These are phyloP conservation scores for Polydesmus complanatus DNA, from an alignment of 2,888 invertebrate species.

Conservation along the genomic window DNA sequence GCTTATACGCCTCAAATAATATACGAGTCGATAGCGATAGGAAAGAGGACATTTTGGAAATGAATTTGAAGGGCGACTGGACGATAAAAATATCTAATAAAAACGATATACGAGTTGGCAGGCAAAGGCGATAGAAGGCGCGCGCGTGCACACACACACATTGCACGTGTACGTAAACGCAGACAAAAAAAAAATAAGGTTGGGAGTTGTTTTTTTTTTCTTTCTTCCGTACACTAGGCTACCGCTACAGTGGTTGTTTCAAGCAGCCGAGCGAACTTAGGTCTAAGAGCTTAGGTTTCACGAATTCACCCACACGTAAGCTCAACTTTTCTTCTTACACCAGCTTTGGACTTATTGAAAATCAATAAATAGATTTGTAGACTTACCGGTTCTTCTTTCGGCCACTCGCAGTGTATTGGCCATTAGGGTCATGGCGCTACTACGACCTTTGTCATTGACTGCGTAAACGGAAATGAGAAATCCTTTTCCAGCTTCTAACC, in stretches of 20 bases:
- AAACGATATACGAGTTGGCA: background rate
- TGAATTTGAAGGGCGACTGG: background rate
- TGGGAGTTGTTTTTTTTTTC: background rate
- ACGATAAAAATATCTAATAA: background rate
- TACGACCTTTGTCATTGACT: constrained; percentile 65
- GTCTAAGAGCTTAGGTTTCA: background rate
- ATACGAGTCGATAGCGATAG: background rate
- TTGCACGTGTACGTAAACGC: too few species aligned
- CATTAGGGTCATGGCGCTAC: constrained; percentile 52
- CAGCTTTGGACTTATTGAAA: background rate
- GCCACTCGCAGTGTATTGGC: constrained; percentile 40
- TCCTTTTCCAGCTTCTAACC: constrained; percentile 56
- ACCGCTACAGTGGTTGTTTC: too few species aligned
- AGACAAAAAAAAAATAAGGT: too few species aligned
- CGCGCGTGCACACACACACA: background rate
- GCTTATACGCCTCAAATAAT: background rate
- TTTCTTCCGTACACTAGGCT: too few species aligned
- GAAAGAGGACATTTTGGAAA: background rate
- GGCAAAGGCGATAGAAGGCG: too few species aligned
- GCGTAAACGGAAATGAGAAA: constrained; percentile 69
- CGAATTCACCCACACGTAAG: background rate
- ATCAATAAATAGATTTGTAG: background rate
- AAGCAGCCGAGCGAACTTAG: too few species aligned
- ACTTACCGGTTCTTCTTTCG: constrained; percentile 18
- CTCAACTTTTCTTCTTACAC: background rate